A percentile compares a stretch with the other conserved stretches of the same genome.
These are phyloP conservation scores for Eupithecia pulchellata DNA, from an alignment of 2,888 invertebrate species.

Conservation along the genomic window DNA sequence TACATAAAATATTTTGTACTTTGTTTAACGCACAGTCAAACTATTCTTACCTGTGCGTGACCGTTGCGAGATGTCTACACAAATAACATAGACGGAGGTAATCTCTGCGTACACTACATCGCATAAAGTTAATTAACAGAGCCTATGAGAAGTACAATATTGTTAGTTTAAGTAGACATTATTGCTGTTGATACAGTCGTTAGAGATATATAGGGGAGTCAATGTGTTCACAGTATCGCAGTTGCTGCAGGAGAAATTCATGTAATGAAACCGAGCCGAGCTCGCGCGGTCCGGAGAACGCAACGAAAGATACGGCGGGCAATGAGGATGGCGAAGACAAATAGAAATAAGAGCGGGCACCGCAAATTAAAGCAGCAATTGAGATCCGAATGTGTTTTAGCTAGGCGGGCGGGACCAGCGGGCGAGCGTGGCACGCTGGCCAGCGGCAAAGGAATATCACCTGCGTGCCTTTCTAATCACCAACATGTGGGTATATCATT, in stretches of 20 bases:
- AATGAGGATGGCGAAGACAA: conserved; percentile 56
- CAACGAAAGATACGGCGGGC: conserved; percentile 44
- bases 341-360: conserved; percentile 51
- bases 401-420: conserved; percentile 39
- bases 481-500: background rate
- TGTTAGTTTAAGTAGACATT: conserved; percentile 62
- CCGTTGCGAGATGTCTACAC: conserved; percentile 57
- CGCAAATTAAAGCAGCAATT: conserved; percentile 53
- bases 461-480: background rate
- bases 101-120: conserved; percentile 36
- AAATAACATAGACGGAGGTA: conserved; percentile 33
- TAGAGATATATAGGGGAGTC: conserved; percentile 21
- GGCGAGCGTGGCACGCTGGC: conserved; percentile 42
- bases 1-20: conserved; percentile 86
- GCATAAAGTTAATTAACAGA: conserved; percentile 50
- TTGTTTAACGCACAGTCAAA: conserved; percentile 78
- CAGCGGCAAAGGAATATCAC: conserved; percentile 39
- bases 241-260: conserved; percentile 32
- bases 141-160: conserved; percentile 83
- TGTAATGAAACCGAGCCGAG: conserved; percentile 12
- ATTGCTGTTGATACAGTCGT: conserved; percentile 29
- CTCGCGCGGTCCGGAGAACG: background rate
- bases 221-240: conserved; percentile 32
- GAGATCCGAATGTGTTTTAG: conserved; percentile 56
- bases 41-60: conserved; percentile 71